phyloP scores from a whole-genome alignment of 2,113 vertebrate species.

The Lasiurus cinereus region DNA sequence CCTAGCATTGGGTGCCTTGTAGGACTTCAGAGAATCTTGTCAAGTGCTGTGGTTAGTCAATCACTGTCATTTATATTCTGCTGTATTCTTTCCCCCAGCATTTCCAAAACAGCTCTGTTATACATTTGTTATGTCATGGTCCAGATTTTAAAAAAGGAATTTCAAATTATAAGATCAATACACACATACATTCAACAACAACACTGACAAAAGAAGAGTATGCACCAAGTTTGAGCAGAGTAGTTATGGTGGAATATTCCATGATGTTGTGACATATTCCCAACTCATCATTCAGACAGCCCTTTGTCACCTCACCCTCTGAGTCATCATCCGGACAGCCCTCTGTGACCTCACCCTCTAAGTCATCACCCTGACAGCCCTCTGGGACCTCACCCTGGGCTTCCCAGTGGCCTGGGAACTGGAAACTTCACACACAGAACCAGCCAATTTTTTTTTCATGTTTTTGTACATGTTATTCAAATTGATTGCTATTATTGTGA shows the following conservation, averaged over 20 bases:
- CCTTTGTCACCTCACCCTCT: rapidly evolving
- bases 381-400: not conserved
- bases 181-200: not conserved
- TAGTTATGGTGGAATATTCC: not conserved
- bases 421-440: constrained; percentile 48
- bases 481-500: constrained; percentile 60
- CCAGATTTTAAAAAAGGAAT: not conserved
- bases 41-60: not conserved
- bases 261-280: not conserved
- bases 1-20: rapidly evolving
- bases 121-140: not conserved
- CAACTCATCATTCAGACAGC: not conserved
- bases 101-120: not conserved
- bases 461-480: constrained; percentile 58
- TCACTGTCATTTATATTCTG: not conserved
- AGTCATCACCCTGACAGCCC: not conserved
- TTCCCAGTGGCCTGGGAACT: not conserved
- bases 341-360: no score
- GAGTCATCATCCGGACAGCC: not conserved
- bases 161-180: not conserved
- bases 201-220: not conserved
- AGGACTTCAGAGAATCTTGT: not conserved
- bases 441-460: constrained; percentile 49
- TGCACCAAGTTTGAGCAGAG: not conserved
- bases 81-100: not conserved